These are phyloP conservation scores for Hippocampus barbouri DNA, from an alignment of 2,113 vertebrate genomes.

Conservation along the genomic window DNA sequence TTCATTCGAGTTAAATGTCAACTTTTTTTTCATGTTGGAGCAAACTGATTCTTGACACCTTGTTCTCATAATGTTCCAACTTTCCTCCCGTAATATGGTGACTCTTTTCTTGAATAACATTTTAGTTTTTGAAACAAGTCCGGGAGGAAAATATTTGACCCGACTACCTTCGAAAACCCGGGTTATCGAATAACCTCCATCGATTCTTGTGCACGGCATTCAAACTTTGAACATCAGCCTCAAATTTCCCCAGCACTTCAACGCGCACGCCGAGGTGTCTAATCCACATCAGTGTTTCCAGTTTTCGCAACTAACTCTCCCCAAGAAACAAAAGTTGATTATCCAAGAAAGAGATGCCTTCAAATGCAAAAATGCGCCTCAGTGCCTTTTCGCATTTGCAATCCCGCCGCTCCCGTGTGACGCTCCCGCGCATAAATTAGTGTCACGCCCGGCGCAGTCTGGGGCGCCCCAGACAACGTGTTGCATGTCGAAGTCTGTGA, in stretches of 20 bases:
- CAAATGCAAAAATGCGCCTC: constrained; percentile 47
- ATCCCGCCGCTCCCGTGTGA: constrained; percentile 61
- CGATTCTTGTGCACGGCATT: neutral
- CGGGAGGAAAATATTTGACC: neutral
- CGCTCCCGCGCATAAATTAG: constrained; percentile 74
- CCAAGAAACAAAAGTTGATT: constrained; percentile 53
- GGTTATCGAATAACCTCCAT: neutral
- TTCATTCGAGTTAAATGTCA: too few species aligned
- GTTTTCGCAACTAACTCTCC: constrained; percentile 19
- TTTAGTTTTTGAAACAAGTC: too few species aligned
- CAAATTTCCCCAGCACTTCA: neutral
- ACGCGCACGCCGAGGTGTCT: neutral
- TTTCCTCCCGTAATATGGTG: neutral
- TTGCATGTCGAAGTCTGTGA: constrained; percentile 66
- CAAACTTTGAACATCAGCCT: neutral
- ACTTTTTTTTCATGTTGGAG: too few species aligned
- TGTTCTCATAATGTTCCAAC: neutral
- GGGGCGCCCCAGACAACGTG: constrained; percentile 59
- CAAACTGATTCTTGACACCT: neutral
- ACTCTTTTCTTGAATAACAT: too few species aligned
- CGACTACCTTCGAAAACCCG: neutral
- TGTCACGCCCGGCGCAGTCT: constrained; percentile 58
- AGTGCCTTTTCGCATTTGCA: constrained; percentile 62
- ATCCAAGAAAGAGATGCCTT: constrained; percentile 48
- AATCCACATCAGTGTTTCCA: neutral